Base-by-base conservation (phyloP, 1,140 invertebrate species). In the Drosophila simulans region DNA sequence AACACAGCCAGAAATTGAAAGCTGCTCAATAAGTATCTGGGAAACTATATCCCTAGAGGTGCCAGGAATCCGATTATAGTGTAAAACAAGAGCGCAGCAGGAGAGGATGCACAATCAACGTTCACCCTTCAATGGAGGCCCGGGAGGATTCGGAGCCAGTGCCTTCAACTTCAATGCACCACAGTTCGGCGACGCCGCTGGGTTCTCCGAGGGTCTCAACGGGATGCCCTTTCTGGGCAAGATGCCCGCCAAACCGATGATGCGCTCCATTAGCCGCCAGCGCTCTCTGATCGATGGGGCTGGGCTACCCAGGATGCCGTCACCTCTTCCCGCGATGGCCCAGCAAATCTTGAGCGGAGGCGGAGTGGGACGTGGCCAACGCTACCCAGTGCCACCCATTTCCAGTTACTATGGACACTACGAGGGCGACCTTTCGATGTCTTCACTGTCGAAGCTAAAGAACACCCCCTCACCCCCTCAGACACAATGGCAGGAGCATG, bases 91-190 rank as follows among this genome's bases (percentile, higher is more conserved):
- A 69, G 5, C n/a, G 8, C 40, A 15, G 35, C 34, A 27, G 4
- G 12, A 48, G 17, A 42, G 34, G n/a, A 88, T 86, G 70, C 70
- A 83, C 12, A 83, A 88, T 10, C 83, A 71, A 39, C 83, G 79
- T 22, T 88, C 65, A 8, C 75, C 83, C 2, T 88, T 77, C 39
- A 77, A 79, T 15, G 60, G 45, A 2, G 46, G 62, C 12, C 35
- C 27, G 11, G 42, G 73, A 20, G 58, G 35, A 17, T 76, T 76
- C 8, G 73, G 73, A 4, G 58, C 60, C n/a, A 51, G 39, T 8
- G 39, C 35, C 27, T 76, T 69, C 8, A 60, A 77, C 17, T 64
- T 88, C 5, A 82, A 79, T 51, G 35, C 58, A 15, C 65, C 69
- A 17, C 75, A 86, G 43, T 56, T 64, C 17, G 59, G 53, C 2